Evolutionary conservation across 2,113 vertebrate species (phyloP).

Genomic region (Ceyx cyanopectus): DNA sequence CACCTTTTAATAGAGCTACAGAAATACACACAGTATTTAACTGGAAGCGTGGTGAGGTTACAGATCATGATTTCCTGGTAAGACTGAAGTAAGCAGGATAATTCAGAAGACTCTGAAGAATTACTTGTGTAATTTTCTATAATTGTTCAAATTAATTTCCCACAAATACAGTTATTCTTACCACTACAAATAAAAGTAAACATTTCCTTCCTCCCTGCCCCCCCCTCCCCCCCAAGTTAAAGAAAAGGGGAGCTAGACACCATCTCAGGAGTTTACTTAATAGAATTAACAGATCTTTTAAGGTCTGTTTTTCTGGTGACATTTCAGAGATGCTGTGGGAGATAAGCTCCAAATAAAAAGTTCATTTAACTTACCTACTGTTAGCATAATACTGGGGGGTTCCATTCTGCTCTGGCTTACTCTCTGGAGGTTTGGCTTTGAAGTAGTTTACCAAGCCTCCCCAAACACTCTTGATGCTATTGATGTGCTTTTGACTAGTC

Average conservation of each 20-base stretch:
- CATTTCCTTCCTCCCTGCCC: neutral
- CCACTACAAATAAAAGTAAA: neutral
- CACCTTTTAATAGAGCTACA: neutral
- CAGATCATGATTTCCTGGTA: neutral
- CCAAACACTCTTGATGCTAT: conserved; percentile 94
- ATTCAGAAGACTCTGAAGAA: neutral
- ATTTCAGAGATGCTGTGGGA: neutral
- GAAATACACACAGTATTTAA: neutral
- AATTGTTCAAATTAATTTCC: neutral
- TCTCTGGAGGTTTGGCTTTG: conserved; percentile 87
- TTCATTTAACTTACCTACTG: conserved; percentile 59
- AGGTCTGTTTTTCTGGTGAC: neutral
- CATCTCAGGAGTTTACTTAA: neutral
- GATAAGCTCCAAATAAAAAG: neutral
- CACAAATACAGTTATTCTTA: neutral
- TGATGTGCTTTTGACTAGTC: conserved; percentile 94
- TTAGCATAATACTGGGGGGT: conserved; percentile 73
- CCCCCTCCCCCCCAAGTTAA: neutral
- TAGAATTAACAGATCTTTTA: neutral
- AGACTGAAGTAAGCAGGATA: neutral
- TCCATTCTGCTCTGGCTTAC: conserved; percentile 77
- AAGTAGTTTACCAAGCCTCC: conserved; percentile 95
- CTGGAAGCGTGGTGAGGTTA: neutral
- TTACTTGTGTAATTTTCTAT: neutral
- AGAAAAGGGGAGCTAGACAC: neutral